These are phyloP conservation scores for Otus sunia DNA, from an alignment of 2,113 vertebrate species.

Conservation along the genomic window DNA sequence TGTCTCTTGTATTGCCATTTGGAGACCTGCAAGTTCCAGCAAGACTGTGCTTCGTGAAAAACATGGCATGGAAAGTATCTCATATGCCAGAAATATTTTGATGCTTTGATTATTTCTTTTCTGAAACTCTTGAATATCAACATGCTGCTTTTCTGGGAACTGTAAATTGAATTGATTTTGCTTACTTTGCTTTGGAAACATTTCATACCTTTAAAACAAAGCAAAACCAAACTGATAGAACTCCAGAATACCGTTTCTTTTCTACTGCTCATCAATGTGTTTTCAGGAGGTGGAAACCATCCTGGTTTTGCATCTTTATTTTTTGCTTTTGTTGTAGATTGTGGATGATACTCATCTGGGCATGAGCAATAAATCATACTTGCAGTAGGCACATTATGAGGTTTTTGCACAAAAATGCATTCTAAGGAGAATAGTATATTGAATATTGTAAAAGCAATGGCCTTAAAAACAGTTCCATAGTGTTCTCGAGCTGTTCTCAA, in stretches of 20 bases:
- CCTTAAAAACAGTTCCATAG: background rate
- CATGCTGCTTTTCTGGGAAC: background rate
- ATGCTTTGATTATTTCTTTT: background rate
- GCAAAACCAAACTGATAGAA: background rate
- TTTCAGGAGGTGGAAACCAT: background rate
- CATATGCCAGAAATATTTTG: background rate
- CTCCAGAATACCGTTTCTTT: background rate
- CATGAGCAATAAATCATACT: background rate
- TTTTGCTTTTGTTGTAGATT: background rate
- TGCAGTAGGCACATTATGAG: background rate
- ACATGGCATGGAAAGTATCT: background rate
- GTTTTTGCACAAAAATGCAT: background rate
- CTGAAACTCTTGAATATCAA: background rate
- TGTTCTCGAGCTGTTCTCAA: background rate
- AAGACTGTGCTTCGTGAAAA: background rate
- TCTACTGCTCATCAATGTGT: background rate
- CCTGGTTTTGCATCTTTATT: background rate
- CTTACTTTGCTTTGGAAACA: background rate
- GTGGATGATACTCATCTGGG: background rate
- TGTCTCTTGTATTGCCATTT: conserved; percentile 21
- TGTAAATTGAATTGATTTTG: background rate
- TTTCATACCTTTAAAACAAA: background rate
- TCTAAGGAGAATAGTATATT: background rate
- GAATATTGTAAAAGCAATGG: background rate
- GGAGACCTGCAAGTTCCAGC: conserved; percentile 26